phyloP scores from a whole-genome alignment of 2,888 invertebrate genomes.

The Lasioglossum zephyrum region DNA sequence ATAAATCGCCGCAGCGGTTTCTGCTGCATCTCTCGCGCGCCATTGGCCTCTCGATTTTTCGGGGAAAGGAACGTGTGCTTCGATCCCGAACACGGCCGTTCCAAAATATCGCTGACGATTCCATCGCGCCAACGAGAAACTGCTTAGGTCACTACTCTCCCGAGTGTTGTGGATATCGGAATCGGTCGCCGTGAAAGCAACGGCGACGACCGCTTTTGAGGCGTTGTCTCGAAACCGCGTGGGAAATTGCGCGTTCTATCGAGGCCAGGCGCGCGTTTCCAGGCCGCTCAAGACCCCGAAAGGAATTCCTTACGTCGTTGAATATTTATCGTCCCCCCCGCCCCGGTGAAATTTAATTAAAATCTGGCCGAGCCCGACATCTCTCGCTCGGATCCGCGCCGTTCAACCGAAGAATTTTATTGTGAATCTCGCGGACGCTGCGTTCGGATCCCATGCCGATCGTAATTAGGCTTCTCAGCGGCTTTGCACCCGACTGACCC shows the following conservation, averaged over 20 bases:
- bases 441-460: background rate
- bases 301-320: slow-evolving; percentile 58
- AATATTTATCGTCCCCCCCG: slow-evolving; percentile 55
- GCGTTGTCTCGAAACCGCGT: slow-evolving; percentile 39
- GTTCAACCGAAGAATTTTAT: background rate
- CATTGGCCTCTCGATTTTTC: background rate
- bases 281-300: slow-evolving; percentile 37
- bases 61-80: background rate
- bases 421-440: background rate
- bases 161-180: background rate
- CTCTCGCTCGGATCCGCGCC: background rate
- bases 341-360: background rate
- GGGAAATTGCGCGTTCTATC: slow-evolving; percentile 59
- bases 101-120: slow-evolving; percentile 1
- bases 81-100: background rate
- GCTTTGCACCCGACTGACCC: background rate
- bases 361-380: background rate
- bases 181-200: background rate
- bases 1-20: background rate
- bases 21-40: background rate
- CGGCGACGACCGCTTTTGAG: background rate
- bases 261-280: slow-evolving; percentile 37
- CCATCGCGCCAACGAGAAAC: background rate
- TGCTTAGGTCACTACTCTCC: background rate
- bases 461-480: background rate